phyloP scores from a whole-genome alignment of 2,888 invertebrate genomes.

The Metopia argyrocephala region DNA sequence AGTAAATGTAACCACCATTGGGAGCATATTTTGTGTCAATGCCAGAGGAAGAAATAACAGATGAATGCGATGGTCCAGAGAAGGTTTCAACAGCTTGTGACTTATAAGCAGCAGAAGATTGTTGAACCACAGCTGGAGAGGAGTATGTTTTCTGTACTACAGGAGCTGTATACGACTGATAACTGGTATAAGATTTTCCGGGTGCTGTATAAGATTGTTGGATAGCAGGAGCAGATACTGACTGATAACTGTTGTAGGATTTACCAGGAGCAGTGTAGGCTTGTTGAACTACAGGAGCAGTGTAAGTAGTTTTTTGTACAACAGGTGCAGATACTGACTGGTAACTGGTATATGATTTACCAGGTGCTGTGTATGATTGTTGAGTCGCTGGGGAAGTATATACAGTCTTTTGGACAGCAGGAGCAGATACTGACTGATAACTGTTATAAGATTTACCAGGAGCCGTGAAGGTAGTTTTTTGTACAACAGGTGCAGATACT shows the following conservation, averaged over 20 bases:
- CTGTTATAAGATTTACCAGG: not conserved
- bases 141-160: conserved; percentile 31
- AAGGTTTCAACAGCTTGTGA: conserved; percentile 45
- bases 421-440: not conserved
- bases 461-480: conserved; percentile 3
- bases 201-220: conserved; percentile 29
- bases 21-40: conserved; percentile 71
- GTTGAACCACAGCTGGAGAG: conserved; percentile 23
- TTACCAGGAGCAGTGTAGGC: conserved; percentile 30
- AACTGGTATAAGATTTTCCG: conserved; percentile 29
- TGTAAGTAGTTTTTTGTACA: conserved; percentile 28
- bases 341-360: conserved; percentile 37
- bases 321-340: conserved; percentile 43
- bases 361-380: conserved; percentile 35
- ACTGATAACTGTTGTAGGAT: conserved; percentile 22
- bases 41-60: conserved; percentile 59
- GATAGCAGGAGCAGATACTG: conserved; percentile 11
- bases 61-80: conserved; percentile 36
- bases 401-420: conserved; percentile 16
- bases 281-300: conserved; percentile 28
- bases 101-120: conserved; percentile 41
- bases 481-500: conserved; percentile 25
- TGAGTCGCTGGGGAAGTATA: no score
- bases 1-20: conserved; percentile 74
- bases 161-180: conserved; percentile 44